These are phyloP conservation scores for Triplophysa bombifrons DNA, from an alignment of 2,797 vertebrate species.

Conservation along the genomic window DNA sequence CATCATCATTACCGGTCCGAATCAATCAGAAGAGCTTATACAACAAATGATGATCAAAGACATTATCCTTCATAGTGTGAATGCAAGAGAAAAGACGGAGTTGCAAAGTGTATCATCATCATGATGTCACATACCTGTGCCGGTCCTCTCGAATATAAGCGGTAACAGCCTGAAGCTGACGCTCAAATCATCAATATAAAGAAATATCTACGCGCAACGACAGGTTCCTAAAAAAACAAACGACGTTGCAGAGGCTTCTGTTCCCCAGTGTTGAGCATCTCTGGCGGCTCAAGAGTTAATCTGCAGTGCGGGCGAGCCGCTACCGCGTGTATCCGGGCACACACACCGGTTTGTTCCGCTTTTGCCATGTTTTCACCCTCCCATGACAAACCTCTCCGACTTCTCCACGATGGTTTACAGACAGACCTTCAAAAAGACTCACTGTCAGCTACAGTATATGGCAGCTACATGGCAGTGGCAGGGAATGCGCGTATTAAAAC, in stretches of 20 bases:
- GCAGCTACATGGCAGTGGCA: not conserved
- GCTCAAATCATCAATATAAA: not conserved
- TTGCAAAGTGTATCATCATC: constrained; percentile 9
- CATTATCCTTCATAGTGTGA: not conserved
- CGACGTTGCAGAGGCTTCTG: constrained; percentile 37
- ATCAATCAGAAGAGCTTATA: not conserved
- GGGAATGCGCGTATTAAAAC: too few relatives aligned
- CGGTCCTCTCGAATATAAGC: not conserved
- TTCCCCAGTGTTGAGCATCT: constrained; percentile 67
- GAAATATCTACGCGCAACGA: not conserved
- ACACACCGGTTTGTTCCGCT: constrained; percentile 82
- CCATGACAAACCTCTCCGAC: constrained; percentile 50
- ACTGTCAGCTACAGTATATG: not conserved
- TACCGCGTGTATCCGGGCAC: constrained; percentile 78
- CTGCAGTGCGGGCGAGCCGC: constrained; percentile 84
- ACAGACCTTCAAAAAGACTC: constrained; percentile 58
- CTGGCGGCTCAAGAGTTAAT: constrained; percentile 77
- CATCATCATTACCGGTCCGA: constrained; percentile 5
- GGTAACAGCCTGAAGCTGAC: constrained; percentile 9
- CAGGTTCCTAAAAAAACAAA: constrained; percentile 9
- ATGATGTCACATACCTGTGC: constrained; percentile 46
- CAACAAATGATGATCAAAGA: not conserved
- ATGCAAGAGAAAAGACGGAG: not conserved
- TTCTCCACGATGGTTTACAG: constrained; percentile 60
- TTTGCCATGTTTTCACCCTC: constrained; percentile 50